Evolutionary conservation across 2,797 vertebrate species (phyloP), one percentile per base, ranked within the genome.

Genomic region (Hoplostethus atlanticus): DNA sequence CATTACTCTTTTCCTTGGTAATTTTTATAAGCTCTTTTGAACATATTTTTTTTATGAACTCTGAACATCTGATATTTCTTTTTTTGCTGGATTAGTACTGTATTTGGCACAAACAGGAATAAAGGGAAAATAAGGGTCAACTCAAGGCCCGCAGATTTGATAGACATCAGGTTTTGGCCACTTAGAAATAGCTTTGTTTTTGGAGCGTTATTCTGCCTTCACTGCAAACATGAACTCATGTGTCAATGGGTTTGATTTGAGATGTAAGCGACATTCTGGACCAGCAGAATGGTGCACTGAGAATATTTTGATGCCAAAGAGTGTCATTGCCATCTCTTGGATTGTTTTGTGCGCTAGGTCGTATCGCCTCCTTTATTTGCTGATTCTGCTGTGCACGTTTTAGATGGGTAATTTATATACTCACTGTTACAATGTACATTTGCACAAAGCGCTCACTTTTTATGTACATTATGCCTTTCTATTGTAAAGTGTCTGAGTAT

Each of bases 301-400:
- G 69, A 85, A 83, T 76, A 76, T 81, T 48, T 73, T 85, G 80
- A 91, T 89, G 91, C 93, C 93, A 95, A 95, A 95, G 91, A 93
- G 86, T 91, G 85, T 89, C 81, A 87, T 84, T 73, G 42, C 71
- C 70, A 77, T 86, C 71, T 77, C 63, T 73, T 79, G 11, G n/a
- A 79, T 73, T 75, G 69, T 84, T 47, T 46, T 47, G 47, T 74
- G 44, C 40, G 30, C 52, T 8, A 47, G 70, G 67, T 60, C 21
- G 21, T 30, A 25, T 60, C 60, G 46, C 42, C 55, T 55, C 46
- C 13, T 55, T 61, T 2, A 53, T 77, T 83, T 85, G 63, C 64
- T 77, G 54, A 40, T 71, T 84, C 68, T 58, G 40, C 81, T 68
- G 55, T 68, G 67, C 67, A 72, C 30, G 10, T 80, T 76, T n/a